Evolutionary conservation across 2,113 vertebrate species (phyloP).

Genomic region (Orycteropus afer): DNA sequence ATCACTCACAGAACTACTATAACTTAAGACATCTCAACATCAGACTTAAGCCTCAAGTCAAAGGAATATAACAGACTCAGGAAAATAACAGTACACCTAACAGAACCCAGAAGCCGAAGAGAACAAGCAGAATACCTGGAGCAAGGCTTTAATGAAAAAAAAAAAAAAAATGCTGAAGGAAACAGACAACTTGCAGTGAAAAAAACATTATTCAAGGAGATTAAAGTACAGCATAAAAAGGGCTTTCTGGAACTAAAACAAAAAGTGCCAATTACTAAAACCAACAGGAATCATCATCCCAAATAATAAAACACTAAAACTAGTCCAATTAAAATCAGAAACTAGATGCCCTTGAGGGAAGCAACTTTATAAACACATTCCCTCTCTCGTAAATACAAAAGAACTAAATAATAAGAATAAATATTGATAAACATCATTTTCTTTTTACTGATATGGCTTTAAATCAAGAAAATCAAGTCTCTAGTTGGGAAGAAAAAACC

Average conservation of each 20-base stretch:
- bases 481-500: background rate
- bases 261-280: constrained; percentile 55
- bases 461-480: constrained; percentile 21
- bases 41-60: background rate
- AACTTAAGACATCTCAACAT: background rate
- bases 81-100: background rate
- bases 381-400: constrained; percentile 55
- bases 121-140: constrained; percentile 17
- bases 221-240: constrained; percentile 2
- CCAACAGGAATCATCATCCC: constrained; percentile 39
- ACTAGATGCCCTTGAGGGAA: constrained; percentile 23
- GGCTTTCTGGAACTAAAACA: constrained; percentile 26
- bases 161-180: constrained; percentile 37
- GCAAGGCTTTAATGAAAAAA: background rate
- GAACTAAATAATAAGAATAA: constrained; percentile 39
- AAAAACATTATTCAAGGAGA: constrained; percentile 14
- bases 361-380: constrained; percentile 14
- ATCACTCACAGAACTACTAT: background rate
- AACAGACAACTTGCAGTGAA: background rate
- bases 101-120: background rate
- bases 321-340: constrained; percentile 57
- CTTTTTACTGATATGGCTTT: constrained; percentile 24
- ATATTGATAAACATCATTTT: constrained; percentile 48
- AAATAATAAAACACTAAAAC: constrained; percentile 53
- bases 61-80: background rate